phyloP scores from a whole-genome alignment of 2,797 vertebrate species.

The Catharus ustulatus region DNA sequence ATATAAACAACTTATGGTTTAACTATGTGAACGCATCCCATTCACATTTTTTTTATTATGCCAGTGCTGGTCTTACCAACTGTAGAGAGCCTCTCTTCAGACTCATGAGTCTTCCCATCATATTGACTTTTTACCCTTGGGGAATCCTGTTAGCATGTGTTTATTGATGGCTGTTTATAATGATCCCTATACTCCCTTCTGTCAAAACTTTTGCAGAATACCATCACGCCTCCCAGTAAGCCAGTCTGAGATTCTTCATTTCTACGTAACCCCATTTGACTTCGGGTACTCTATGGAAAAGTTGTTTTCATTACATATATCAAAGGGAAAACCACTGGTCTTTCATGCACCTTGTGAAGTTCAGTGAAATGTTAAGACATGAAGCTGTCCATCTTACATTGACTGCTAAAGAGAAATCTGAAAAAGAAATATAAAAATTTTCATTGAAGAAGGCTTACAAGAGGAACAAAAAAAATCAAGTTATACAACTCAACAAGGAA shows the following conservation, averaged over 20 bases:
- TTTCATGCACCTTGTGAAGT: background rate
- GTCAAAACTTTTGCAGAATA: background rate
- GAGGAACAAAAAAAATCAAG: background rate
- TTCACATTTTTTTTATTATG: background rate
- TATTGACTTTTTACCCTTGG: background rate
- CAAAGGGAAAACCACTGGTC: background rate
- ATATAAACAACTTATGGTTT: background rate
- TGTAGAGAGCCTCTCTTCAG: background rate
- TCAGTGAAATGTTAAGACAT: background rate
- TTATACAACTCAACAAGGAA: background rate
- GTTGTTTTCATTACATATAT: background rate
- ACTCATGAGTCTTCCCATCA: background rate
- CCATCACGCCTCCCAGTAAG: background rate
- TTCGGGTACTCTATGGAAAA: background rate
- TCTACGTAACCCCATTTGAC: background rate
- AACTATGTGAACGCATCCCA: background rate
- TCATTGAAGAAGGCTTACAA: background rate
- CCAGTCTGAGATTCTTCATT: background rate
- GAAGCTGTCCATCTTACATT: background rate
- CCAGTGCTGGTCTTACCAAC: accelerated
- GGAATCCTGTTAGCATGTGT: background rate
- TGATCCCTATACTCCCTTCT: background rate
- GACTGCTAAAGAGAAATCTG: background rate
- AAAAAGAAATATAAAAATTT: background rate
- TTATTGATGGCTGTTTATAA: background rate